phyloP scores from a whole-genome alignment of 64 coral and sea anemone genomes.

The Dendrophyllia cribrosa region DNA sequence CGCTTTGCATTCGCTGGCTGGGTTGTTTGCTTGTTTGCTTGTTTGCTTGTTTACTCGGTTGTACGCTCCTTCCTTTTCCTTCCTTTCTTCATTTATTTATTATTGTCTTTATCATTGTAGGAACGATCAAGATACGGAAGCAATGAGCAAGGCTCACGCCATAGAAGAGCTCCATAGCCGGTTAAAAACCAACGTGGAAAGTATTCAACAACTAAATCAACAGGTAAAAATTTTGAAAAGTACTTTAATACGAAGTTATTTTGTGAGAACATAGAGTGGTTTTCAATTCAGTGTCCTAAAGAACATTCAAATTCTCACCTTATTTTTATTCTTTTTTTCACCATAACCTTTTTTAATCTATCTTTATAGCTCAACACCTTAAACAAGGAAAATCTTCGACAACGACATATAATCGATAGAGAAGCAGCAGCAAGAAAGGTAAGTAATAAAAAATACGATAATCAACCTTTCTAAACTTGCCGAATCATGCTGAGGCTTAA shows the following conservation, averaged over 20 bases:
- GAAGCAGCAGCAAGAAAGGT: slow-evolving; percentile 93
- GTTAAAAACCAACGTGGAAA: slow-evolving; percentile 95
- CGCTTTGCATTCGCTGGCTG: no score
- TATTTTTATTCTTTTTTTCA: neutral
- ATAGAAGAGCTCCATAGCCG: slow-evolving; percentile 95
- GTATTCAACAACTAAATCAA: slow-evolving; percentile 92
- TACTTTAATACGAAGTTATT: no score
- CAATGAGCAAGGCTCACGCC: slow-evolving; percentile 82
- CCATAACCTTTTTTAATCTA: neutral
- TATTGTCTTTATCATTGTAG: slow-evolving; percentile 26
- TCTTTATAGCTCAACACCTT: slow-evolving; percentile 62
- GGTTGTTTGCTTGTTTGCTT: no score
- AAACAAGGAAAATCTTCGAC: slow-evolving; percentile 88
- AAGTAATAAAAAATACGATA: neutral
- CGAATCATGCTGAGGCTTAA: no score
- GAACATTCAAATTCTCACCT: neutral
- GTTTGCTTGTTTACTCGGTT: neutral
- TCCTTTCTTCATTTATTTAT: neutral
- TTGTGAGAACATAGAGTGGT: no score
- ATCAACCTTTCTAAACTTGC: neutral
- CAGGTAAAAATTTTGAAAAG: slow-evolving; percentile 9
- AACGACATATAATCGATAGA: slow-evolving; percentile 85
- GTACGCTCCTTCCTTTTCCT: neutral
- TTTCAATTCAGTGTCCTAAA: no score
- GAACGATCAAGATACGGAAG: slow-evolving; percentile 90